A percentile compares a stretch with the other conserved stretches of the same genome.
These are phyloP conservation scores for Volucella zonaria DNA, from an alignment of 2,888 invertebrate species.

Conservation along the genomic window DNA sequence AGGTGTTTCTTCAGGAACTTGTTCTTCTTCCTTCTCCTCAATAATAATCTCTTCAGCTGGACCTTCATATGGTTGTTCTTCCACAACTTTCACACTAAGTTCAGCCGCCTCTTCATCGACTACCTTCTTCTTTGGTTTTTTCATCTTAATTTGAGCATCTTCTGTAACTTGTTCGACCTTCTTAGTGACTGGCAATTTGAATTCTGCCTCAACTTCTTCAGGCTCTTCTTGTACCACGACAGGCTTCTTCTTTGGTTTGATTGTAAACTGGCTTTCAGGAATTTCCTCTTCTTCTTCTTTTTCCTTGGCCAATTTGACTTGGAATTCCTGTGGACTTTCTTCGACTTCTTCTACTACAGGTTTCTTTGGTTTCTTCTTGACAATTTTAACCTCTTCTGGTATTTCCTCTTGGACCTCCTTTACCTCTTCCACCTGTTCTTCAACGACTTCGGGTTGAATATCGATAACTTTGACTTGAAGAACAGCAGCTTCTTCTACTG, in stretches of 20 bases:
- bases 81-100: conserved; percentile 78
- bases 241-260: conserved; percentile 73
- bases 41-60: conserved; percentile 75
- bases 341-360: conserved; percentile 70
- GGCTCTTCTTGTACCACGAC: conserved; percentile 53
- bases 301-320: conserved; percentile 54
- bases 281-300: conserved; percentile 59
- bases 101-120: conserved; percentile 78
- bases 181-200: conserved; percentile 76
- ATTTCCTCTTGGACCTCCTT: conserved; percentile 59
- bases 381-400: conserved; percentile 7
- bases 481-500: conserved; percentile 73
- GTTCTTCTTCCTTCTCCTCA: conserved; percentile 70
- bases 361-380: conserved; percentile 69
- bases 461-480: conserved; percentile 78
- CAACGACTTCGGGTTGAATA: conserved; percentile 74
- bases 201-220: conserved; percentile 79
- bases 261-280: conserved; percentile 69
- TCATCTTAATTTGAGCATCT: conserved; percentile 78
- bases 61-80: conserved; percentile 77
- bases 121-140: conserved; percentile 77
- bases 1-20: conserved; percentile 51
- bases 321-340: conserved; percentile 70
- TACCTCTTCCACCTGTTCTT: conserved; percentile 75
- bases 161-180: conserved; percentile 78